Base-by-base conservation (phyloP, 2,888 invertebrate species). In the Oscheius onirici region DNA sequence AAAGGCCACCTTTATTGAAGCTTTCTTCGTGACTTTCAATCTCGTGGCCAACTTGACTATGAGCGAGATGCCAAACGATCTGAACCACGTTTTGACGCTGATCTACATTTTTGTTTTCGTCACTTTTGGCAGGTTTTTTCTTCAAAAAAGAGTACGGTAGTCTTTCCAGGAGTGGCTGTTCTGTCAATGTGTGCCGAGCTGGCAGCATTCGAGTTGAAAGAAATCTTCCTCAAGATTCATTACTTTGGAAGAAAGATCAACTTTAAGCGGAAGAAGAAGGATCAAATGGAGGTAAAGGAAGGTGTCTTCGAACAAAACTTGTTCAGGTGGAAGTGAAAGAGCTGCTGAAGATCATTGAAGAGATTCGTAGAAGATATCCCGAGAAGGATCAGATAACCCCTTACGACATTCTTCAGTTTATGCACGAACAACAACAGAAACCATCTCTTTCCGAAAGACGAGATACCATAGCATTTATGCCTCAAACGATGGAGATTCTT, bases 141-240 rank as follows among this genome's bases (percentile, higher is more conserved):
- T n/a, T n/a, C n/a, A n/a, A n/a, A n/a, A n/a, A n/a, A n/a, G n/a
- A n/a, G n/a, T n/a, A n/a, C n/a, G 3, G 26, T 40, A 3, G 11
- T n/a, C 44, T 52, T 10, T 55, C 20, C 28, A 84, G 83, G 86
- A 10, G 83, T 87, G 10, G 87, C 87, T 6, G 87, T 87, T 10
- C 77, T 87, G 6, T 86, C 86, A 24, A 87, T 87, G 87, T 87
- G 87, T 66, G 87, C 87, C 6, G 87, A 87, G 34, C 54, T 87
- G 69, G 87, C 87, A 0, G 87, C 87, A 2, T 71, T 82, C 10
- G 86, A 87, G 54, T 73, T 87, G 63, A 87, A 87, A 69, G 86
- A 85, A 73, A 66, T 84, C 22, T 85, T 86, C 75, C 72, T 84
- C 68, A 84, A 86, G 66, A 82, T 82, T 44, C 82, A 82, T 54